Evolutionary conservation across 2,797 vertebrate species (phyloP), one percentile per base, ranked within the genome.

Genomic region (Gouania willdenowi): DNA sequence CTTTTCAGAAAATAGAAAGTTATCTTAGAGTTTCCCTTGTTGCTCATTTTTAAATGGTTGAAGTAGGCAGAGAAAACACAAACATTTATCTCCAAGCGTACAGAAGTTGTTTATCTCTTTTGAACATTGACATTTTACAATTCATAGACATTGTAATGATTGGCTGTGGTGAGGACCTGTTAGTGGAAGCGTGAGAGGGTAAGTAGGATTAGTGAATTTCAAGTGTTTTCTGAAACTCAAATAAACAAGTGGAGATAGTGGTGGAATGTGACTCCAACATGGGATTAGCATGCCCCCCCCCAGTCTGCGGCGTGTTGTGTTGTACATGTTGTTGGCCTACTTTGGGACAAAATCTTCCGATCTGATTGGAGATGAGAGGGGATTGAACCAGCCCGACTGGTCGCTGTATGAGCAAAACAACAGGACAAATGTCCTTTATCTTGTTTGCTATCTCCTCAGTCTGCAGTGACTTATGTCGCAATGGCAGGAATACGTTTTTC

Each of bases 171-270:
- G 4, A 46, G 59, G 27, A 41, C 29, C 41, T 43, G 54, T 42
- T 25, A 14, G 52, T 43, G 54, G 16, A 34, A 42, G 45, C 51
- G 38, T 44, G 54, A 36, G 52, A 50, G 58, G 44, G 47, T 66
- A 36, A 71, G 70, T 58, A 57, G 73, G 77, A 85, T 86, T 74
- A 79, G 63, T 57, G 52, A 36, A 64, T 71, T 54, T 65, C 42
- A 78, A 80, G 67, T 75, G 71, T 81, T 75, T n/a, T 71, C 47
- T 39, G 41, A 44, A 60, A 58, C 54, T 72, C 66, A 53, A 55
- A 76, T 72, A 82, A 84, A 79, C 73, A 79, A 69, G 46, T 26
- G 41, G 47, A 61, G 71, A 85, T 84, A 67, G 62, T 58, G 63
- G 28, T 60, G 70, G 79, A 83, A 79, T 83, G 79, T 65, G 62